A percentile compares a stretch with the other conserved stretches of the same genome.
phyloP scores from a whole-genome alignment of 2,113 vertebrate genomes.

The Hippocampus guttulatus region DNA sequence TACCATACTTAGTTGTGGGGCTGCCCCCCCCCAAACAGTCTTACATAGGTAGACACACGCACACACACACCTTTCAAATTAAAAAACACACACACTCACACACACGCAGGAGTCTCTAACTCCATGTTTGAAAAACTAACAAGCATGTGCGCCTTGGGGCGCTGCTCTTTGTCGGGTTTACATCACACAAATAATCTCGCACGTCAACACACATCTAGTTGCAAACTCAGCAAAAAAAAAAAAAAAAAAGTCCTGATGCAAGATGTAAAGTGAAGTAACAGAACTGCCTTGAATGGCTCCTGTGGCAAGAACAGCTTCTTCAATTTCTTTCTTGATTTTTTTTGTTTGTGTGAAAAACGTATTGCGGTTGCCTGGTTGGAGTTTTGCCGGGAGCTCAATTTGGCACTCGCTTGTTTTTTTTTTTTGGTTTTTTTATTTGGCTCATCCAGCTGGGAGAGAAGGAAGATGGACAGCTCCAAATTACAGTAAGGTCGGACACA shows the following conservation, averaged over 20 bases:
- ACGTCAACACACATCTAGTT: constrained; percentile 31
- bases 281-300: too few species aligned
- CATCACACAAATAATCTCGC: constrained; percentile 36
- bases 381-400: not conserved
- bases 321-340: not conserved
- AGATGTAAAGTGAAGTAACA: not conserved
- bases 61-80: not conserved
- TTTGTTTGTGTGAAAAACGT: not conserved
- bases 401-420: not conserved
- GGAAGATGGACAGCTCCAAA: not conserved
- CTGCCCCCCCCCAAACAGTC: constrained; percentile 4
- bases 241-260: constrained; percentile 20
- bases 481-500: not conserved
- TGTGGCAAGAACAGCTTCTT: not conserved
- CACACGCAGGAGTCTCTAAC: not conserved
- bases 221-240: constrained; percentile 48
- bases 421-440: not conserved
- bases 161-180: constrained; percentile 46
- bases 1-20: constrained; percentile 4
- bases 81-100: constrained; percentile 1
- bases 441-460: not conserved
- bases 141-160: constrained; percentile 50
- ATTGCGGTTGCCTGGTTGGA: not conserved
- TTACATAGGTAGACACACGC: constrained; percentile 11
- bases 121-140: constrained; percentile 52